Percentiles rank a stretch among this genome's conserved stretches.
phyloP scores from a whole-genome alignment of 1,140 invertebrate species.

The Drosophila quadrilineata region DNA sequence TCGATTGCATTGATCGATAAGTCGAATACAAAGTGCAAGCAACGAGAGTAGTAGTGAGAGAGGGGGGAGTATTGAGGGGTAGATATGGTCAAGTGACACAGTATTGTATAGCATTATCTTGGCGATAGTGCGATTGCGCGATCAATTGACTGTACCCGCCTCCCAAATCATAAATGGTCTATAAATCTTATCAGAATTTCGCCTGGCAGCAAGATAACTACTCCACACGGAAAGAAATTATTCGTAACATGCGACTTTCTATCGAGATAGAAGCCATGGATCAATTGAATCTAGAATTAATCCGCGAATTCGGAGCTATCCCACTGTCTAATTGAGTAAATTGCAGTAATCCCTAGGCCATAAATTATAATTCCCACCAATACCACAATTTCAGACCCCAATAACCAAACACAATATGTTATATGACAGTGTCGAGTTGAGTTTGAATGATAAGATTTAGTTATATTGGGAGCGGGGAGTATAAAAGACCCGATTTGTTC shows the following conservation, averaged over 20 bases:
- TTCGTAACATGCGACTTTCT: constrained; percentile 1
- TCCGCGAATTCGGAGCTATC: too few relatives aligned
- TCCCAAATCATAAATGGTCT: constrained; percentile 26
- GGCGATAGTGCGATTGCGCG: constrained; percentile 4
- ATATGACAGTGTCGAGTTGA: constrained; percentile 11
- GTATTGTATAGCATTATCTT: not conserved
- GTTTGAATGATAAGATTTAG: constrained; percentile 52
- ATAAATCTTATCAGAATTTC: constrained; percentile 36
- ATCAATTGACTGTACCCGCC: not conserved
- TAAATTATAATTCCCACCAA: too few relatives aligned
- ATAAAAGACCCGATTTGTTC: constrained; percentile 38
- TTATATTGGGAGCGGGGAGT: constrained; percentile 28
- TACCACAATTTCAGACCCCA: not conserved
- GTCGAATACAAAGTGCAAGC: not conserved
- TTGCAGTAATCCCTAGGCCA: too few relatives aligned
- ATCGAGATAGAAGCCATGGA: constrained; percentile 1
- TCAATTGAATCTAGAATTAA: not conserved
- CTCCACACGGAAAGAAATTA: not conserved
- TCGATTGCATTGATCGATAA: not conserved
- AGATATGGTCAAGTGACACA: constrained; percentile 20
- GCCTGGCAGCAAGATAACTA: constrained; percentile 49
- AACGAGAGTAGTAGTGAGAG: constrained; percentile 5
- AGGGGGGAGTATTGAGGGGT: not conserved
- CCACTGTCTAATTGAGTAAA: not conserved
- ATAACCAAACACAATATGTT: too few relatives aligned